These are phyloP conservation scores for Malacoctenus gilli DNA, from an alignment of 2,797 vertebrate genomes.

Conservation along the genomic window DNA sequence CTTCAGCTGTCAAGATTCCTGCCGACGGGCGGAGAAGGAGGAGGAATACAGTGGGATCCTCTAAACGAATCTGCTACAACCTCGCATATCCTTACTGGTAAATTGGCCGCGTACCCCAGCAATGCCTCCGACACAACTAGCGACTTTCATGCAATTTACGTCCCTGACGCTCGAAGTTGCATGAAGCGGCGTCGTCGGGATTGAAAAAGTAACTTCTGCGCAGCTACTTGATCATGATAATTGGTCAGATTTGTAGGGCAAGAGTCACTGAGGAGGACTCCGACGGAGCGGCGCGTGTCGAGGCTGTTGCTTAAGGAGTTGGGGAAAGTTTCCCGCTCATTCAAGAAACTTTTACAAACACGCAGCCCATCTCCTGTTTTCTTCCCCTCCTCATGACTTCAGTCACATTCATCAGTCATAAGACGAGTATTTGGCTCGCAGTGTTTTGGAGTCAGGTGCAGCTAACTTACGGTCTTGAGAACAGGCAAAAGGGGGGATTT, in stretches of 20 bases:
- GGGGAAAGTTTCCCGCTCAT: too few relatives aligned
- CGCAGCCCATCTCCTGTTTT: slow-evolving; percentile 13
- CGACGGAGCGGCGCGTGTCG: slow-evolving; percentile 7
- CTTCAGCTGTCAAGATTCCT: slow-evolving; percentile 46
- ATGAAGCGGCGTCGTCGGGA: slow-evolving; percentile 5
- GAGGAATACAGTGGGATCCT: slow-evolving; percentile 26
- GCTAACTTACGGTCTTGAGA: slow-evolving; percentile 16
- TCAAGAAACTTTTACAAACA: slow-evolving; percentile 8
- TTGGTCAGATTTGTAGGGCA: slow-evolving; percentile 32
- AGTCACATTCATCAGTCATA: slow-evolving; percentile 15
- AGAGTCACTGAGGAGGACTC: slow-evolving; percentile 19
- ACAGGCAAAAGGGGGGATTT: too few relatives aligned
- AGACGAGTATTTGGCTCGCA: slow-evolving; percentile 16
- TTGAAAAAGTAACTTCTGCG: slow-evolving; percentile 13
- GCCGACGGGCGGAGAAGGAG: background rate
- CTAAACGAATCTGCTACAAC: slow-evolving; percentile 11
- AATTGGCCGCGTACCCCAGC: slow-evolving; percentile 10
- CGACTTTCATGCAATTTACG: slow-evolving; percentile 3
- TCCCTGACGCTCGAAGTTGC: background rate
- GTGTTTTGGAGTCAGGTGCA: slow-evolving; percentile 22
- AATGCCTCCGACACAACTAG: slow-evolving; percentile 29
- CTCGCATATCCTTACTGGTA: slow-evolving; percentile 17
- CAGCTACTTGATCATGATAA: slow-evolving; percentile 38
- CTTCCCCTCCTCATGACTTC: slow-evolving; percentile 22
- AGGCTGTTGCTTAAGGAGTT: slow-evolving; percentile 20